phyloP scores from a whole-genome alignment of 2,797 vertebrate species.

The Taeniopygia guttata region DNA sequence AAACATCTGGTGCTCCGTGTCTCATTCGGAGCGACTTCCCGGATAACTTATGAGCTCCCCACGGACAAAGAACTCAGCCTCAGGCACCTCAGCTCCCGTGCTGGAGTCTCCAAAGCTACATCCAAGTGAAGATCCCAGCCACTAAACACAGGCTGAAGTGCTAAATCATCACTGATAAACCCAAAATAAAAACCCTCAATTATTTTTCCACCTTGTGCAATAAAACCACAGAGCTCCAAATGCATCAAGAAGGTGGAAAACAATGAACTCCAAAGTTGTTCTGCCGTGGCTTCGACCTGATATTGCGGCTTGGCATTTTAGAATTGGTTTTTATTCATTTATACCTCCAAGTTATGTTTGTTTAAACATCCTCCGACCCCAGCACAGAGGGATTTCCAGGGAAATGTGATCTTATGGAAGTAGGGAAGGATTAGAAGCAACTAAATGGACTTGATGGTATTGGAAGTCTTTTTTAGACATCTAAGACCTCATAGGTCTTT shows the following conservation, averaged over 20 bases:
- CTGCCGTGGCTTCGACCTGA: accelerated
- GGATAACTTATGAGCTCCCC: not conserved
- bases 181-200: not conserved
- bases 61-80: not conserved
- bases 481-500: not conserved
- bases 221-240: not conserved
- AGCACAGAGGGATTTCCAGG: not conserved
- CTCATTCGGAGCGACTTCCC: accelerated
- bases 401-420: not conserved
- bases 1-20: conserved; percentile 12
- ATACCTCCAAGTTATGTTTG: not conserved
- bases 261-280: not conserved
- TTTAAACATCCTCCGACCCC: not conserved
- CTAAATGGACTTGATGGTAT: not conserved
- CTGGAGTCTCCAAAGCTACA: not conserved
- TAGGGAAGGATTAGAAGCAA: not conserved
- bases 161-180: not conserved
- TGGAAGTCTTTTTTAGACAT: not conserved
- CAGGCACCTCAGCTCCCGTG: not conserved
- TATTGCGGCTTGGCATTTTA: not conserved
- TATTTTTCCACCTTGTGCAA: not conserved
- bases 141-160: not conserved
- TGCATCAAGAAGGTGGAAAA: not conserved
- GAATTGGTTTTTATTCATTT: not conserved
- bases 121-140: not conserved